phyloP scores from a whole-genome alignment of 2,113 vertebrate genomes.

The Chauna torquata region DNA sequence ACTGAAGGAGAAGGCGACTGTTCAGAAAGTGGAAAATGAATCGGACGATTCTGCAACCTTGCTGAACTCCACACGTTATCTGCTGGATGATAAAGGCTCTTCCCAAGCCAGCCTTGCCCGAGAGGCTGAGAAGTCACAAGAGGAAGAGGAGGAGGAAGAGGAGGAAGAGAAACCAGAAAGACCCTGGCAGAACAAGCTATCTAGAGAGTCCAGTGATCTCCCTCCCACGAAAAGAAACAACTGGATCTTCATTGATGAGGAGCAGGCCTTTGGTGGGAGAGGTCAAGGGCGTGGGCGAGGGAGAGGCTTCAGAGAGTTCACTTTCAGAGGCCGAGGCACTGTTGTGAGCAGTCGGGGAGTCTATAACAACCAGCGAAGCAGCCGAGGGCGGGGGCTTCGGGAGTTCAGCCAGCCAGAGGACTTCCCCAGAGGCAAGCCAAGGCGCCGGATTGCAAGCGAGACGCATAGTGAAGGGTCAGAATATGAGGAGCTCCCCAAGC shows the following conservation, averaged over 20 bases:
- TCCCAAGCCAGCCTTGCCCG: not conserved
- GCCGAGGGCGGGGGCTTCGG: constrained; percentile 81
- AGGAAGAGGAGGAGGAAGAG: constrained; percentile 75
- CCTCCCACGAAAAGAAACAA: constrained; percentile 88
- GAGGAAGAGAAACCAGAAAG: constrained; percentile 82
- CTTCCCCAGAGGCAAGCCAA: constrained; percentile 85
- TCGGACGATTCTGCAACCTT: constrained; percentile 77
- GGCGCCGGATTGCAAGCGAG: constrained; percentile 92
- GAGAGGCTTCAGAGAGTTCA: constrained; percentile 91
- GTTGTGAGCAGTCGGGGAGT: constrained; percentile 36
- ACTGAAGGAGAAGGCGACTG: constrained; percentile 78
- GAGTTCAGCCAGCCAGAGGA: constrained; percentile 87
- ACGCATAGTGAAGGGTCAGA: constrained; percentile 95
- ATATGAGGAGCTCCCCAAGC: constrained; percentile 94
- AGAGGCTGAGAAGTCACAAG: constrained; percentile 78
- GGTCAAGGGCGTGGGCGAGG: constrained; percentile 86
- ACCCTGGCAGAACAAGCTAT: constrained; percentile 80
- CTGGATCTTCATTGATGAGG: constrained; percentile 98
- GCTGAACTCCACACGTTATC: constrained; percentile 53
- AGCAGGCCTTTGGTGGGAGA: constrained; percentile 91
- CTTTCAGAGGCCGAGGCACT: constrained; percentile 81
- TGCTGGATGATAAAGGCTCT: constrained; percentile 77
- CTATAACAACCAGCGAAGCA: constrained; percentile 77
- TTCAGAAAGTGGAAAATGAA: constrained; percentile 72
- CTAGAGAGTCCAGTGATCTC: constrained; percentile 79